Evolutionary conservation across 2,797 vertebrate species (phyloP).

Genomic region (Danio aesculapii): DNA sequence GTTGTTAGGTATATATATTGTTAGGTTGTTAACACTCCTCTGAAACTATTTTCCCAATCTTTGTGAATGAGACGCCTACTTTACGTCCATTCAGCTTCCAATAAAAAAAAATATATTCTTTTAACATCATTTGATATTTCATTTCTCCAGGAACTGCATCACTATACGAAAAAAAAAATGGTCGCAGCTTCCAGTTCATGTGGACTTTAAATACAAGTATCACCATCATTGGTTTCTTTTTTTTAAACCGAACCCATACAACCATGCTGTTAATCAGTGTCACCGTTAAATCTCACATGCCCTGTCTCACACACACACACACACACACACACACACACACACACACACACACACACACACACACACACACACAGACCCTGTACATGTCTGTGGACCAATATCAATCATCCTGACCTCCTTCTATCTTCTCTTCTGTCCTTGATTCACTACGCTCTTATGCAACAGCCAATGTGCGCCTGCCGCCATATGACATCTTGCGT

Average conservation of each 20-base stretch:
- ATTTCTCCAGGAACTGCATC: too few species aligned
- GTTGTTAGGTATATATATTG: too few species aligned
- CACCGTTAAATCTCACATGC: constrained; percentile 25
- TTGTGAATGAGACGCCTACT: too few species aligned
- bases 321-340: neutral
- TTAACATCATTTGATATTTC: too few species aligned
- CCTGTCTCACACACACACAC: neutral
- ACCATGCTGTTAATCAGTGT: neutral
- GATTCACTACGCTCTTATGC: constrained; percentile 45
- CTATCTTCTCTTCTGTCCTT: constrained; percentile 43
- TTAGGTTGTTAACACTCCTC: too few species aligned
- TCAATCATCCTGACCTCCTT: constrained; percentile 56
- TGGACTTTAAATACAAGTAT: neutral
- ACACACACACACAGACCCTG: neutral
- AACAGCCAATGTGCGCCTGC: constrained; percentile 24
- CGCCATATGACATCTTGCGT: neutral
- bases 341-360: neutral
- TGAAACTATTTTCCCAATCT: too few species aligned
- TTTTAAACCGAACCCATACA: neutral
- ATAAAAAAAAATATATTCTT: too few species aligned
- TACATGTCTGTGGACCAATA: constrained; percentile 1
- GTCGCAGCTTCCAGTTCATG: too few species aligned
- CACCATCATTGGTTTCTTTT: neutral
- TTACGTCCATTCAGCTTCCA: too few species aligned
- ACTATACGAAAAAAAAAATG: too few species aligned